Conservation (phyloP, 2,888 invertebrate genomes). For the Xestia ashworthii region DNA sequence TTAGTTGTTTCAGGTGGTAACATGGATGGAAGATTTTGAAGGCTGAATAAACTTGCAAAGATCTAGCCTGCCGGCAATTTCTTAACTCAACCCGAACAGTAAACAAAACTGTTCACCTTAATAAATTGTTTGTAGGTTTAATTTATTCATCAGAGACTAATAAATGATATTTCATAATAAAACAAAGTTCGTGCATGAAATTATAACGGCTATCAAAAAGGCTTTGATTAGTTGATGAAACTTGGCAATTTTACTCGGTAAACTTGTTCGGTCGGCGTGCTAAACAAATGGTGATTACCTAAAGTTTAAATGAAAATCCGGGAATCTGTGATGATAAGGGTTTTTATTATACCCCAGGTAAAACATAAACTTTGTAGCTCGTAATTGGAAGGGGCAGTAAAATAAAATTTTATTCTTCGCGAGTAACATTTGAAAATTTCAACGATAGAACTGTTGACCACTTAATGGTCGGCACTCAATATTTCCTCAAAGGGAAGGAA, state of each 20-base stretch:
- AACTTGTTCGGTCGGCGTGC: slow-evolving; percentile 74
- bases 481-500: slow-evolving; percentile 20
- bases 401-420: slow-evolving; percentile 67
- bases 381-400: slow-evolving; percentile 75
- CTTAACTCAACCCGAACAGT: neutral
- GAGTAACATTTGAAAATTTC: slow-evolving; percentile 50
- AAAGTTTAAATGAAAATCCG: slow-evolving; percentile 82
- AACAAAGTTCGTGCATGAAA: slow-evolving; percentile 62
- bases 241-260: slow-evolving; percentile 69
- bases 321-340: slow-evolving; percentile 78
- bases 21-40: neutral
- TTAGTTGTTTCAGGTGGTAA: neutral
- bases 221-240: slow-evolving; percentile 76
- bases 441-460: slow-evolving; percentile 46
- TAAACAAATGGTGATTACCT: slow-evolving; percentile 79
- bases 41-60: neutral
- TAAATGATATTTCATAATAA: slow-evolving; percentile 29
- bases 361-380: slow-evolving; percentile 74
- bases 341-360: slow-evolving; percentile 79
- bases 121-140: neutral
- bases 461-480: slow-evolving; percentile 40
- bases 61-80: neutral
- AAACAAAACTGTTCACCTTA: neutral
- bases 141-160: slow-evolving; percentile 29
- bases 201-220: slow-evolving; percentile 70